phyloP scores from a whole-genome alignment of 1,140 invertebrate genomes.

The Leptinotarsa undecemlineata region DNA sequence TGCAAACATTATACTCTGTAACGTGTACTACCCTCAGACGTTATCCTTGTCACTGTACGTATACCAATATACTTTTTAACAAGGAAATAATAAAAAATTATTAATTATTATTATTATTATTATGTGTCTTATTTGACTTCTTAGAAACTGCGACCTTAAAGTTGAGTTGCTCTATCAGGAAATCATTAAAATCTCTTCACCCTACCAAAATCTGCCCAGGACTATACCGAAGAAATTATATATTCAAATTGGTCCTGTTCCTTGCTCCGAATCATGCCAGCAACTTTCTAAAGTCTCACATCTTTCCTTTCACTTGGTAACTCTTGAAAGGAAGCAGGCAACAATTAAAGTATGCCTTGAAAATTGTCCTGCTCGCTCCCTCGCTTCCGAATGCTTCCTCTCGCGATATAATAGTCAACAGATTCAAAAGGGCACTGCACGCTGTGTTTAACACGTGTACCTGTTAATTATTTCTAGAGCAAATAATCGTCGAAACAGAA shows the following conservation, averaged over 20 bases:
- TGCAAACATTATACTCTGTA: too few relatives aligned
- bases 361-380: background rate
- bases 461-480: background rate
- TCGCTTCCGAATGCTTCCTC: background rate
- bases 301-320: background rate
- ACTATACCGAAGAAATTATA: background rate
- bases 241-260: background rate
- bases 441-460: conserved; percentile 6
- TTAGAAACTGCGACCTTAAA: too few relatives aligned
- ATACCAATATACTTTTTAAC: too few relatives aligned
- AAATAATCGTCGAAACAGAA: background rate
- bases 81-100: too few relatives aligned
- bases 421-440: background rate
- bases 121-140: too few relatives aligned
- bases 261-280: background rate
- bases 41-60: too few relatives aligned
- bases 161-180: too few relatives aligned
- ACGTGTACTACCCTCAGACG: too few relatives aligned
- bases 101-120: too few relatives aligned
- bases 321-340: background rate
- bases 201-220: background rate
- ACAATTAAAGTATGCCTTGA: conserved; percentile 3
- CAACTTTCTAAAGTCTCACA: background rate
- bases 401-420: background rate
- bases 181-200: background rate